Evolutionary conservation across 92 coral and sea anemone species (phyloP).

Genomic region (Palythoa caribaeorum): DNA sequence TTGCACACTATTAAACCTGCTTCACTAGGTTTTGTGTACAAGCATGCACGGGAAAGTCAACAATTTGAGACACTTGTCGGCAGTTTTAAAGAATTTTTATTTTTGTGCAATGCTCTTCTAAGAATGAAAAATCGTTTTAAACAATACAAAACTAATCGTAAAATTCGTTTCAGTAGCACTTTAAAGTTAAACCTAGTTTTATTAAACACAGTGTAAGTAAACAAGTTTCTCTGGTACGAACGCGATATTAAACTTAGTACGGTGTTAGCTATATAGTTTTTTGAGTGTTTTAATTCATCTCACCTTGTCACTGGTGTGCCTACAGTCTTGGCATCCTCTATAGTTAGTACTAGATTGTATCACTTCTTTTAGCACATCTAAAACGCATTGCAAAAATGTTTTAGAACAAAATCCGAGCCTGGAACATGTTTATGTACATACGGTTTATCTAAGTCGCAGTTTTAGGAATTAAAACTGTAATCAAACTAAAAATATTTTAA

Average conservation of each 20-base stretch:
- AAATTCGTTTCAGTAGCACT: neutral
- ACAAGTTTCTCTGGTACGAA: no score
- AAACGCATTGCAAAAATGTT: neutral
- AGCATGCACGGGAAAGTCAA: no score
- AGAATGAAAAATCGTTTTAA: neutral
- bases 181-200: no score
- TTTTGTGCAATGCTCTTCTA: neutral
- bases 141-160: neutral
- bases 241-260: no score
- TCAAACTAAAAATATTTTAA: no score
- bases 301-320: constrained; percentile 23
- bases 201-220: no score
- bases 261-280: neutral
- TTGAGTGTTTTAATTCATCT: neutral
- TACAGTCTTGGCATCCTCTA: constrained; percentile 4
- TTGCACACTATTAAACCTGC: no score
- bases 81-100: neutral
- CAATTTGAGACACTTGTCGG: neutral
- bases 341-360: neutral
- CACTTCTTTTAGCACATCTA: constrained; percentile 15
- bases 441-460: no score
- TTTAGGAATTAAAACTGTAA: no score
- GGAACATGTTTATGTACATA: neutral
- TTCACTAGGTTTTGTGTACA: no score
- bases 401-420: no score